A percentile compares a stretch with the other conserved stretches of the same genome.
phyloP scores from a whole-genome alignment of 1,140 invertebrate genomes.

The Eumeta japonica region DNA sequence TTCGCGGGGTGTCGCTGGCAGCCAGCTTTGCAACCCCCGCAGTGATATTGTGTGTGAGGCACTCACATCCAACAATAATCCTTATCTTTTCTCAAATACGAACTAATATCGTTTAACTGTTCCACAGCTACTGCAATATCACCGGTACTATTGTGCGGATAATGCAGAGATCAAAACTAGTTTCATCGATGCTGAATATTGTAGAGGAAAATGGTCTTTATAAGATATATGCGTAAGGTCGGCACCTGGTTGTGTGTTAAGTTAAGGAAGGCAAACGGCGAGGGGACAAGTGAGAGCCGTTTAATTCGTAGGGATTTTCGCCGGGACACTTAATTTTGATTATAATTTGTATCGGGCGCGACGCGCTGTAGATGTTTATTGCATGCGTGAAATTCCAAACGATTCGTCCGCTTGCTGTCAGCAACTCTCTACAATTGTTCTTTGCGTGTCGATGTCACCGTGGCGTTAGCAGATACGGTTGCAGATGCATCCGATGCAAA shows the following conservation, averaged over 20 bases:
- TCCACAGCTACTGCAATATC: constrained; percentile 46
- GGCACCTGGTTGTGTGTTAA: constrained; percentile 9
- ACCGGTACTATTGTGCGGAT: constrained; percentile 52
- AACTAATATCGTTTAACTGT: constrained; percentile 21
- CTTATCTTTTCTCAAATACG: constrained; percentile 20
- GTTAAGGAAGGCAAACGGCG: constrained; percentile 25
- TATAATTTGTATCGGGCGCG: constrained; percentile 26
- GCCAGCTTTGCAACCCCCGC: constrained; percentile 48
- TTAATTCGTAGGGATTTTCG: constrained; percentile 52
- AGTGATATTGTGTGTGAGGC: constrained; percentile 41
- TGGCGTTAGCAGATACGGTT: no score
- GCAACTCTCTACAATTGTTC: no score
- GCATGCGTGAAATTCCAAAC: no score
- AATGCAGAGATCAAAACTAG: constrained; percentile 51
- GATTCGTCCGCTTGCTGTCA: no score
- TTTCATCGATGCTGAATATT: constrained; percentile 27
- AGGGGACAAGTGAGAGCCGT: constrained; percentile 50
- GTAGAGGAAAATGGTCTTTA: constrained; percentile 19
- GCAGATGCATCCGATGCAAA: no score
- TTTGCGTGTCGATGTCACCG: no score
- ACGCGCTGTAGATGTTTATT: constrained; percentile 8
- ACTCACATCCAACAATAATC: constrained; percentile 17
- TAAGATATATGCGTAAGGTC: constrained; percentile 8
- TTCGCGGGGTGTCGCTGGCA: constrained; percentile 50
- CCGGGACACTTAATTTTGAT: constrained; percentile 48